phyloP scores from a whole-genome alignment of 1,140 invertebrate genomes.

The Drosophila pruinosa region DNA sequence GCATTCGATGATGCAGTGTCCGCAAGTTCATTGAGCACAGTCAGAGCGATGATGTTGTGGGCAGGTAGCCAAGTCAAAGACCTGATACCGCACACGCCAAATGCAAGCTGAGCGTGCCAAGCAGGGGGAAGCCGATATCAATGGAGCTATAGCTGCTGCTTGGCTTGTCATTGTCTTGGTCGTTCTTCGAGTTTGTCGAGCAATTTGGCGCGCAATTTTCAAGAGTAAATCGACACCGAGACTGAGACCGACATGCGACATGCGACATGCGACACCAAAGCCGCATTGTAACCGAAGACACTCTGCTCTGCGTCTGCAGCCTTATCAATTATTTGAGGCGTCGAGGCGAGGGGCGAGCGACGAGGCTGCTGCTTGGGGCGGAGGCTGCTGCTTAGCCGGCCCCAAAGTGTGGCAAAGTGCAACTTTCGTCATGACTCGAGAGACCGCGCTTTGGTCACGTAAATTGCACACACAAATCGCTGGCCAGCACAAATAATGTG shows the following conservation, averaged over 20 bases:
- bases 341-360: background rate
- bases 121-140: constrained; percentile 67
- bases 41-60: constrained; percentile 18
- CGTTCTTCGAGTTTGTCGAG: background rate
- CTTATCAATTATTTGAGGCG: constrained; percentile 38
- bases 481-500: constrained; percentile 57
- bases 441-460: constrained; percentile 65
- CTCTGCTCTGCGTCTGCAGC: constrained; percentile 25
- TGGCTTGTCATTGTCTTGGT: constrained; percentile 21
- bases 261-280: too few relatives aligned
- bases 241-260: background rate
- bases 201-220: constrained; percentile 67
- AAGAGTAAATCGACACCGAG: constrained; percentile 59
- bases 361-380: constrained; percentile 1
- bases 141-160: constrained; percentile 30
- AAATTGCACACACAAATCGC: constrained; percentile 71
- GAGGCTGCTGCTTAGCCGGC: constrained; percentile 31
- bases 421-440: constrained; percentile 43
- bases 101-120: constrained; percentile 59
- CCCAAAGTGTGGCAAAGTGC: constrained; percentile 42
- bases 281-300: constrained; percentile 36
- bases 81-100: constrained; percentile 67
- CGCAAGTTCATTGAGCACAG: constrained; percentile 52
- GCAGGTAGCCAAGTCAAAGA: constrained; percentile 57
- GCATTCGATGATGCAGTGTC: constrained; percentile 11